These are phyloP conservation scores for Sebastes hopkinsi DNA, from an alignment of 2,797 vertebrate species.

Conservation along the genomic window DNA sequence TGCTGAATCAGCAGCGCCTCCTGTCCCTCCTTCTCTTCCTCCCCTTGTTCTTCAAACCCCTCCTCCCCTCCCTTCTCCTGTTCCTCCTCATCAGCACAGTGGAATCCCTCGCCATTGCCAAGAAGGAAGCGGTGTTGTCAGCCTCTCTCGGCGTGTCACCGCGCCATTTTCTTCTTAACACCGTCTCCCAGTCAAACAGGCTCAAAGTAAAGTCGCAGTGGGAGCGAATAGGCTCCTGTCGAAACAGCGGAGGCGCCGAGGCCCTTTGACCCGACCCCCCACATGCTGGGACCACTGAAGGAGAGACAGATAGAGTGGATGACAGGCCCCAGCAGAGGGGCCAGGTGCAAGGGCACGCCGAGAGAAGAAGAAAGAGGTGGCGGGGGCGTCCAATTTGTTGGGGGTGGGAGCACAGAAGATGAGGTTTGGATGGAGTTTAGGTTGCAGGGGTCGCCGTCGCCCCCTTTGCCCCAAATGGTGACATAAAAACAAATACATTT, in stretches of 20 bases:
- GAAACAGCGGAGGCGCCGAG: constrained; percentile 53
- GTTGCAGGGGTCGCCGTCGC: constrained; percentile 12
- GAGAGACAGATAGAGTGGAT: constrained; percentile 64
- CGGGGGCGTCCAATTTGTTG: constrained; percentile 55
- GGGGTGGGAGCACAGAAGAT: constrained; percentile 48
- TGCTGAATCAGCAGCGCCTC: constrained; percentile 87
- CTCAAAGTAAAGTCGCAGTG: constrained; percentile 56
- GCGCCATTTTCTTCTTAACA: background rate
- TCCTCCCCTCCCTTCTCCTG: background rate
- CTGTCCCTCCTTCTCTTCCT: constrained; percentile 39
- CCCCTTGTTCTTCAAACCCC: constrained; percentile 28
- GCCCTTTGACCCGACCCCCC: constrained; percentile 43
- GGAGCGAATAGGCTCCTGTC: constrained; percentile 75
- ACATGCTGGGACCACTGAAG: constrained; percentile 23
- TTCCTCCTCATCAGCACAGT: constrained; percentile 19
- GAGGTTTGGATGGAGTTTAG: constrained; percentile 60
- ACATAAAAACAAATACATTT: constrained; percentile 77
- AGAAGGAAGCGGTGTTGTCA: constrained; percentile 28
- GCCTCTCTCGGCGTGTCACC: background rate
- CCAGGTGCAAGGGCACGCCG: constrained; percentile 57
- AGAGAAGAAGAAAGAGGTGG: constrained; percentile 1
- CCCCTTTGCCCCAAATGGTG: constrained; percentile 13
- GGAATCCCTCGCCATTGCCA: constrained; percentile 10
- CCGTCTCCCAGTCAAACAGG: constrained; percentile 54
- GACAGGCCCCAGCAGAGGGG: constrained; percentile 50